These are phyloP conservation scores for Chaitophorus viminalis DNA, from an alignment of 2,888 invertebrate genomes.

Conservation along the genomic window DNA sequence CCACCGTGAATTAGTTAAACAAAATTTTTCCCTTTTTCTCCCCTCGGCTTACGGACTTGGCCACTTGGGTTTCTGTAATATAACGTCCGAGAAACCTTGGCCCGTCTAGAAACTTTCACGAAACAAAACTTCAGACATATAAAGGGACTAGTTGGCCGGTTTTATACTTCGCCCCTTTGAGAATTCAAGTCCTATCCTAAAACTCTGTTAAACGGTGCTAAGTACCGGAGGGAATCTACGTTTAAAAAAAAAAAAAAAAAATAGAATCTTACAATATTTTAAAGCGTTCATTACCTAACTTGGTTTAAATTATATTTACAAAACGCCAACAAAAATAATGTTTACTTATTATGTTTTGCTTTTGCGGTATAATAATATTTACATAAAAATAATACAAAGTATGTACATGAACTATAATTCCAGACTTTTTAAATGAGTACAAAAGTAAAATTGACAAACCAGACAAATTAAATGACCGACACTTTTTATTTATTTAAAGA, in stretches of 20 bases:
- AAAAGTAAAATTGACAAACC: not conserved
- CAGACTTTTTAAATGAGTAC: not conserved
- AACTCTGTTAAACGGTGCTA: constrained; percentile 45
- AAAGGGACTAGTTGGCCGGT: constrained; percentile 50
- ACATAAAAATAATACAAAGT: not conserved
- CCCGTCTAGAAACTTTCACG: constrained; percentile 53
- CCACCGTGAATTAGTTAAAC: constrained; percentile 57
- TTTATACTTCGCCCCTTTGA: constrained; percentile 49
- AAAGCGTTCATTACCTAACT: constrained; percentile 16
- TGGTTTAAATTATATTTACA: constrained; percentile 7
- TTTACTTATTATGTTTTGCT: not conserved
- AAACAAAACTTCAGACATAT: constrained; percentile 51
- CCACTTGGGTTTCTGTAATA: constrained; percentile 55
- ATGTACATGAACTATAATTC: not conserved
- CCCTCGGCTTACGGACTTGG: constrained; percentile 33
- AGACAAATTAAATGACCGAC: not conserved
- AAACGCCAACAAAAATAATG: not conserved
- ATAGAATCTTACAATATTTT: constrained; percentile 25
- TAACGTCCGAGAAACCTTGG: constrained; percentile 53
- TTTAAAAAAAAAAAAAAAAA: constrained; percentile 20
- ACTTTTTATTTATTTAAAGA: not conserved
- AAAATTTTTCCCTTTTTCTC: constrained; percentile 41
- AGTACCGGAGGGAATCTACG: not conserved
- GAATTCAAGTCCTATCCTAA: constrained; percentile 33
- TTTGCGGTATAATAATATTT: not conserved